Conservation (phyloP, 2,888 invertebrate species). For the Leucania comma region DNA sequence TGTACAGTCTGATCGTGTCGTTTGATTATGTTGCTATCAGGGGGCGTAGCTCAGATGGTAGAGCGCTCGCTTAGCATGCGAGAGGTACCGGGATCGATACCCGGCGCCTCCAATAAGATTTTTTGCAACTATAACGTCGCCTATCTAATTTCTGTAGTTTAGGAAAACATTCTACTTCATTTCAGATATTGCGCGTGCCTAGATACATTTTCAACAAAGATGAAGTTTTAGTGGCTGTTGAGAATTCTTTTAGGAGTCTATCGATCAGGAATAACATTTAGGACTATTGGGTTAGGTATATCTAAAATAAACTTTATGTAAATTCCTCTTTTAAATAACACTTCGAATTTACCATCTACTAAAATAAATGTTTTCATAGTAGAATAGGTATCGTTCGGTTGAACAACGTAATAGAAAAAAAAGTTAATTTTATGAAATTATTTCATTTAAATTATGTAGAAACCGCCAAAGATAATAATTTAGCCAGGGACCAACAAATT, state of each 20-base stretch:
- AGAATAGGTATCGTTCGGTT: not conserved
- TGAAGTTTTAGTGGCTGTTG: not conserved
- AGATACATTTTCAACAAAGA: not conserved
- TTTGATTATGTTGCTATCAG: conserved; percentile 7
- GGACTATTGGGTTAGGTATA: not conserved
- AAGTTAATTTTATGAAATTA: not conserved
- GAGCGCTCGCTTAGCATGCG: conserved; percentile 88
- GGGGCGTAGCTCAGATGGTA: conserved; percentile 85
- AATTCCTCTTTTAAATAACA: conserved; percentile 10
- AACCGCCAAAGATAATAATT: not conserved
- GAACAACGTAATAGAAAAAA: not conserved
- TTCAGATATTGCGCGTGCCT: too few relatives aligned
- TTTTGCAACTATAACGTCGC: not conserved
- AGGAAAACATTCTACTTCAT: not conserved
- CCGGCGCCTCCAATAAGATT: conserved; percentile 41
- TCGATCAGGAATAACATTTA: not conserved
- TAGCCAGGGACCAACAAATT: not conserved
- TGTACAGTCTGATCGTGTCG: not conserved
- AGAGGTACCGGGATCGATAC: conserved; percentile 89
- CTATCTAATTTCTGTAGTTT: not conserved
- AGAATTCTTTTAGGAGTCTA: not conserved
- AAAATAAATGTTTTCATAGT: not conserved
- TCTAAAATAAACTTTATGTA: not conserved
- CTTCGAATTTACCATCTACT: not conserved
- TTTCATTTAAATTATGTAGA: not conserved